Conservation (phyloP, 2,113 vertebrate species). For the Neogobius melanostomus region DNA sequence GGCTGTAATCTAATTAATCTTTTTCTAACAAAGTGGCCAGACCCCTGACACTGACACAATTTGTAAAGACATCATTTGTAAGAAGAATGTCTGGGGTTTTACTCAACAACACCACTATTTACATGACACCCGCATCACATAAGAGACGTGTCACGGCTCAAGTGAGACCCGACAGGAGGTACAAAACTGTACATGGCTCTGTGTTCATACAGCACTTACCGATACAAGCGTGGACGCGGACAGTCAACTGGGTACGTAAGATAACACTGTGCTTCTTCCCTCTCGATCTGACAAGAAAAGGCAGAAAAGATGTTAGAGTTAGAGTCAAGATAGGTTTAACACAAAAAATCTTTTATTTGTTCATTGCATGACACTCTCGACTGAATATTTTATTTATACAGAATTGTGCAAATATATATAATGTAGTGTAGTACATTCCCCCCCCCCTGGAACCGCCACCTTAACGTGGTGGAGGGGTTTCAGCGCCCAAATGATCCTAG, state of each 20-base stretch:
- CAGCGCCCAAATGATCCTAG: too few relatives aligned
- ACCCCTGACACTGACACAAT: neutral
- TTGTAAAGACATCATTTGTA: neutral
- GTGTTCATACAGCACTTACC: conserved; percentile 80
- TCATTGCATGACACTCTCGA: too few relatives aligned
- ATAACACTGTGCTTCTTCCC: conserved; percentile 94
- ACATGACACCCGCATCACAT: conserved; percentile 11
- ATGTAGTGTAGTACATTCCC: too few relatives aligned
- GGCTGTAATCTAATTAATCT: neutral
- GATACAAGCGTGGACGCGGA: conserved; percentile 93
- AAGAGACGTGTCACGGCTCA: conserved; percentile 13
- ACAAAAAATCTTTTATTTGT: neutral
- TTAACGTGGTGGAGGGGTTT: too few relatives aligned
- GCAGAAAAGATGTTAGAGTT: neutral
- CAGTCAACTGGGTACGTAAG: conserved; percentile 90
- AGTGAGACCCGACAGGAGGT: too few relatives aligned
- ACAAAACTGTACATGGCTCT: neutral
- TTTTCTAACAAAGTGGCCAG: neutral
- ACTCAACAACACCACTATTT: neutral
- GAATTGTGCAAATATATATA: too few relatives aligned
- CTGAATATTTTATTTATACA: too few relatives aligned
- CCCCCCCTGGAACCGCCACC: too few relatives aligned
- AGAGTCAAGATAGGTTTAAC: neutral
- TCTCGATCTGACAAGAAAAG: conserved; percentile 70
- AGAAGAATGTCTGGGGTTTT: neutral